Evolutionary conservation across 2,113 vertebrate genomes (phyloP).

Genomic region (Uria aalge): DNA sequence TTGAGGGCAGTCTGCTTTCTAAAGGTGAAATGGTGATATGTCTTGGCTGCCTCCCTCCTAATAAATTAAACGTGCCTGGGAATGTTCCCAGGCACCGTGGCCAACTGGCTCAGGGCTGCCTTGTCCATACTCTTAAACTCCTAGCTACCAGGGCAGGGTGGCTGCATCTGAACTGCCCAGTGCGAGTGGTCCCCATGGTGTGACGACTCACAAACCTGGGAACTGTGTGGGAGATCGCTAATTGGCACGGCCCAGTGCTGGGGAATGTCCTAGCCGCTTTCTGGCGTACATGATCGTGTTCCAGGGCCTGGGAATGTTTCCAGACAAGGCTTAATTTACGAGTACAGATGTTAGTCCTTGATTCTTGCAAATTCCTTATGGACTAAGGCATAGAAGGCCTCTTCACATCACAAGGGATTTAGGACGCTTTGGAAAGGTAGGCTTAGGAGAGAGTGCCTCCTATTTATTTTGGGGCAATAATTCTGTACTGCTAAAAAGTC

Average conservation of each 20-base stretch:
- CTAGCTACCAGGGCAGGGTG: neutral
- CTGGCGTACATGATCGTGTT: neutral
- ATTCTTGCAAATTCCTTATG: neutral
- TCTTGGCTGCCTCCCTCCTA: neutral
- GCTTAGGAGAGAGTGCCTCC: neutral
- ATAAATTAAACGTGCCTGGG: neutral
- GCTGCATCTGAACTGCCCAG: neutral
- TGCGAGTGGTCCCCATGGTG: accelerated
- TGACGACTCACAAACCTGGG: neutral
- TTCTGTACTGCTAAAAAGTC: neutral
- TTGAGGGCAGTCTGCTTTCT: neutral
- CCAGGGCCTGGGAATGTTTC: neutral
- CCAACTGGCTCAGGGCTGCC: neutral
- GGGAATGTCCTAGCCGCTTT: neutral
- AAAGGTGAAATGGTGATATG: neutral
- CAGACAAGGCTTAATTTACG: neutral
- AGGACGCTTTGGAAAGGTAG: neutral
- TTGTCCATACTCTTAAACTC: neutral
- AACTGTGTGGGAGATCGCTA: neutral
- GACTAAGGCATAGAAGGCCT: neutral
- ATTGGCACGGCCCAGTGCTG: neutral
- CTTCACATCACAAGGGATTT: neutral
- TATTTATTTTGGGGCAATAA: neutral
- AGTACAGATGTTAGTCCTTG: neutral
- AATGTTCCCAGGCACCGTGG: neutral